A percentile compares a stretch with the other conserved stretches of the same genome.
phyloP scores from a whole-genome alignment of 2,797 vertebrate species.

The Synanceia verrucosa region DNA sequence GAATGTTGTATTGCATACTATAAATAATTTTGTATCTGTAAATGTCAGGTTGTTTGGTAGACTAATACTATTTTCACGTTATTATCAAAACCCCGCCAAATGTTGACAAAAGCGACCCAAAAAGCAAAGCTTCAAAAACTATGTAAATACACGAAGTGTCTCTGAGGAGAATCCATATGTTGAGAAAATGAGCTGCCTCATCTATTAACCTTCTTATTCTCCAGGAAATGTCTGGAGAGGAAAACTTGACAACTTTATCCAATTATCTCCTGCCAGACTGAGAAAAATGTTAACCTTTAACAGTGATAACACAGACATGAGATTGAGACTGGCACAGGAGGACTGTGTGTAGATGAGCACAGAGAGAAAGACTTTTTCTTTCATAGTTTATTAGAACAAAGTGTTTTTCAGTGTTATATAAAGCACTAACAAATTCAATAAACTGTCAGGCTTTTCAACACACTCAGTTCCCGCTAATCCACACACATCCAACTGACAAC shows the following conservation, averaged over 20 bases:
- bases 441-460: no score
- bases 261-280: constrained; percentile 53
- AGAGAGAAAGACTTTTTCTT: neutral
- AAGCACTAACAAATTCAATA: no score
- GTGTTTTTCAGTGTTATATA: neutral
- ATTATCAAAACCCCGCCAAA: neutral
- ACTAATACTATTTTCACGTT: no score
- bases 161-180: neutral
- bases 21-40: no score
- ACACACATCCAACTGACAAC: no score
- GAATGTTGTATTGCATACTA: neutral
- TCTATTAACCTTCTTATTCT: constrained; percentile 12
- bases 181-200: neutral
- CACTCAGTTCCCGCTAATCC: no score
- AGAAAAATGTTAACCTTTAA: constrained; percentile 47
- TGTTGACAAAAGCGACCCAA: neutral
- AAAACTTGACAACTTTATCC: constrained; percentile 30
- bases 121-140: neutral
- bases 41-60: no score
- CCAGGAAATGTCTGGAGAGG: neutral
- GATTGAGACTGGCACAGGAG: neutral
- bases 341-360: neutral
- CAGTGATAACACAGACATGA: constrained; percentile 20
- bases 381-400: neutral
- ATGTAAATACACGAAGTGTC: neutral